A percentile compares a stretch with the other conserved stretches of the same genome.
phyloP scores from a whole-genome alignment of 1,140 invertebrate genomes.

The Leptonema lineaticorne region DNA sequence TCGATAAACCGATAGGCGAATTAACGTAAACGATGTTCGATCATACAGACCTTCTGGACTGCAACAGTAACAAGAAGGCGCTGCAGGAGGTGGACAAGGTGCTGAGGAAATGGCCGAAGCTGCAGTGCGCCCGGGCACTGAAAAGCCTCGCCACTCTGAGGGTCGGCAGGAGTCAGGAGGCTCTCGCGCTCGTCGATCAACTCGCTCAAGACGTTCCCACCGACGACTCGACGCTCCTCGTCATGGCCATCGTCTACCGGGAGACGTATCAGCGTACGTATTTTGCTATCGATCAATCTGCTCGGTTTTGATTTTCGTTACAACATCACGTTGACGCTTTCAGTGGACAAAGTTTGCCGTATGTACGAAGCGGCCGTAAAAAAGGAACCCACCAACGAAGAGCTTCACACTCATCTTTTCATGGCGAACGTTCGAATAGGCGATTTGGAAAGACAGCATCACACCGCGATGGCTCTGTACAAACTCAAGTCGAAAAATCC shows the following conservation, averaged over 20 bases:
- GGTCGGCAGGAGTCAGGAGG: slow-evolving; percentile 79
- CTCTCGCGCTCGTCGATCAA: slow-evolving; percentile 70
- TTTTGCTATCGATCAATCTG: neutral
- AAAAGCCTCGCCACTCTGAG: slow-evolving; percentile 88
- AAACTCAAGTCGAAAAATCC: slow-evolving; percentile 92
- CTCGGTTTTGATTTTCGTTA: neutral
- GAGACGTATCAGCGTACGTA: slow-evolving; percentile 85
- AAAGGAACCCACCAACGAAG: slow-evolving; percentile 84
- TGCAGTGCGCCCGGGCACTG: slow-evolving; percentile 87
- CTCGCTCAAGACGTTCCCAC: slow-evolving; percentile 80
- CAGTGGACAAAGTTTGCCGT: slow-evolving; percentile 86
- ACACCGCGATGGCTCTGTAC: slow-evolving; percentile 84
- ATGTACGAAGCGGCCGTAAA: slow-evolving; percentile 88
- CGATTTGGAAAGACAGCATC: slow-evolving; percentile 90
- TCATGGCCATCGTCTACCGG: slow-evolving; percentile 93
- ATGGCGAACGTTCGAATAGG: slow-evolving; percentile 91
- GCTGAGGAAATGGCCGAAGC: slow-evolving; percentile 86
- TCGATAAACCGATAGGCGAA: too few species aligned
- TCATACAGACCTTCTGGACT: slow-evolving; percentile 89
- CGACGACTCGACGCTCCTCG: slow-evolving; percentile 92
- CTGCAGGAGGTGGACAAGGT: slow-evolving; percentile 97
- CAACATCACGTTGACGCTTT: too few species aligned
- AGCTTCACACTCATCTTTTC: slow-evolving; percentile 89
- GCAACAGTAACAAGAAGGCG: slow-evolving; percentile 95
- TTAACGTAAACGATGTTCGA: too few species aligned